Evolutionary conservation across 2,113 vertebrate species (phyloP), one percentile per base, ranked within the genome.

Genomic region (Sterrhoptilus dennistouni): DNA sequence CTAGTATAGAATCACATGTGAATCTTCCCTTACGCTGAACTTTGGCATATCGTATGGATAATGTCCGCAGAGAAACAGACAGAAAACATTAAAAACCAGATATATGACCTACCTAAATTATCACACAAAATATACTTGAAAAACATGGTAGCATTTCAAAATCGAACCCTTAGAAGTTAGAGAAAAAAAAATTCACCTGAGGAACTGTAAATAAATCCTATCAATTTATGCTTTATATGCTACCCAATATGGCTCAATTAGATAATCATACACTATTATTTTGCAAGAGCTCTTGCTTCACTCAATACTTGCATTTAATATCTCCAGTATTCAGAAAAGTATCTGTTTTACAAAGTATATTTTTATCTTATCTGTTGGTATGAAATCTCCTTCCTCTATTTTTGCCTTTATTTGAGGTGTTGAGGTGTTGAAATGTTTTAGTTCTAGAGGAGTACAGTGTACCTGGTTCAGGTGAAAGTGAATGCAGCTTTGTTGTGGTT

Each of bases 31-130:
- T 77, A 38, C 1, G 10, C 27, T 56, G 56, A 59, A 56, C 19
- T 77, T 72, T 4, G 1, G 1, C 20, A 54, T 36, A 57, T 56
- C 1, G 0, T 59, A 21, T 28, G 21, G 21, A 35, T 61, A 74
- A 69, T 13, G 22, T 59, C 54, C 45, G 14, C 35, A 74, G 9
- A 61, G 47, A 64, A 87, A 61, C 17, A 59, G 24, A 16, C 18
- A 49, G n/a, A 64, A 69, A 93, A 45, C 0, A 1, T 56, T 49
- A 57, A 6, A 6, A 50, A 65, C 49, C 8, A 45, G 28, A 57
- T 66, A n/a, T 12, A 65, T 50, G 23, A 65, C 40, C 78, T 72
- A 40, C 9, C 52, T 44, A 68, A 45, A 61, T 56, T 76, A 79
- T 5, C 19, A 72, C 31, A 49, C 3, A 36, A 35, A 84, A 61